Evolutionary conservation across 1,140 invertebrate species (phyloP).

Genomic region (Drosophila willistoni): DNA sequence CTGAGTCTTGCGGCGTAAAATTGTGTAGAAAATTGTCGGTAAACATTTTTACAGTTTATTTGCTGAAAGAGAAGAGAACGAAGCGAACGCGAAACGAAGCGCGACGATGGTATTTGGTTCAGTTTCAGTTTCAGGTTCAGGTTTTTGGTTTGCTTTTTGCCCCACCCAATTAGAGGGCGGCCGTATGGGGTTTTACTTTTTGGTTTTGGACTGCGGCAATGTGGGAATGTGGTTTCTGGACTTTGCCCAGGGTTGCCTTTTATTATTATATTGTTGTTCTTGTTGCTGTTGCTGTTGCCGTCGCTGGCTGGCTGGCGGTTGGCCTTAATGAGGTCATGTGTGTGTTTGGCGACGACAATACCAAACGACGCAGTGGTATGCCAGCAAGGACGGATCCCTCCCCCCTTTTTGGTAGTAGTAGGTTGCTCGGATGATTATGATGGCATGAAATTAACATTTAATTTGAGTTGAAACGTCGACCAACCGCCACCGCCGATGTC

Average conservation of each 20-base stretch:
- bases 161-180: conserved; percentile 27
- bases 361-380: conserved; percentile 27
- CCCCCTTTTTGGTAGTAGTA: conserved; percentile 7
- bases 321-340: conserved; percentile 79
- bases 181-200: conserved; percentile 35
- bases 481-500: conserved; percentile 51
- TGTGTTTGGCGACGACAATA: conserved; percentile 58
- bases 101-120: conserved; percentile 38
- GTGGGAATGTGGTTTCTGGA: conserved; percentile 28
- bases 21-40: conserved; percentile 82
- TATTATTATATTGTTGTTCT: conserved; percentile 41
- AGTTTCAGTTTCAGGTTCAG: conserved; percentile 15
- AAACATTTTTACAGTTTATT: conserved; percentile 82
- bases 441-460: conserved; percentile 81
- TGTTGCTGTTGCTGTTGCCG: conserved; percentile 11
- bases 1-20: conserved; percentile 63
- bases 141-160: conserved; percentile 6
- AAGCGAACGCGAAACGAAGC: conserved; percentile 46
- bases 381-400: background rate
- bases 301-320: conserved; percentile 32
- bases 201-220: conserved; percentile 28
- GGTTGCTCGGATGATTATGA: conserved; percentile 71
- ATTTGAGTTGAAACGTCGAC: conserved; percentile 74
- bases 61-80: conserved; percentile 33
- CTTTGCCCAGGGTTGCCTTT: conserved; percentile 54